A percentile compares a stretch with the other conserved stretches of the same genome.
Evolutionary conservation across 1,140 invertebrate species (phyloP).

Genomic region (Bursaphelenchus mucronatus): DNA sequence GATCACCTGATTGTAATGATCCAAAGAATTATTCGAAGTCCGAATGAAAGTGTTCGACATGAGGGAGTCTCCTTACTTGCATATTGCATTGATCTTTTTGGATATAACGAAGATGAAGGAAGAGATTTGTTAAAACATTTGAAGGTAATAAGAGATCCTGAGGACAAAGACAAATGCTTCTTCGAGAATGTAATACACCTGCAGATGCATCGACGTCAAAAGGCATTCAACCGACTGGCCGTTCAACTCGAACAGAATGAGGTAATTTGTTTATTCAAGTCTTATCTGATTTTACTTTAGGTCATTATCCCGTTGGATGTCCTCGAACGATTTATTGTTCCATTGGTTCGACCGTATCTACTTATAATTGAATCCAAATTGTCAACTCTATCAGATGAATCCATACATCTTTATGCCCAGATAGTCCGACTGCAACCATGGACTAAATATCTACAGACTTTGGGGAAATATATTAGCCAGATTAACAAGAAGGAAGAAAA

Average conservation of each 20-base stretch:
- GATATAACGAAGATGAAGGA: neutral
- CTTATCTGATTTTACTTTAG: slow-evolving; percentile 26
- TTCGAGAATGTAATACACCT: slow-evolving; percentile 85
- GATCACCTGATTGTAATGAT: slow-evolving; percentile 23
- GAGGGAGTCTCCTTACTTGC: slow-evolving; percentile 4
- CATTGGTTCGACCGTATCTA: slow-evolving; percentile 75
- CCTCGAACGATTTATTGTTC: slow-evolving; percentile 76
- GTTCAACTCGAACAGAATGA: slow-evolving; percentile 27
- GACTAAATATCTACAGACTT: slow-evolving; percentile 55
- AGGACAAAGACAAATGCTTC: slow-evolving; percentile 81
- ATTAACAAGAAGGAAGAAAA: slow-evolving; percentile 66
- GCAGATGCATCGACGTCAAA: slow-evolving; percentile 61
- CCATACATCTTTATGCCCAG: slow-evolving; percentile 61
- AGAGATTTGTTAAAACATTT: slow-evolving; percentile 63
- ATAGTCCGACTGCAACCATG: slow-evolving; percentile 40
- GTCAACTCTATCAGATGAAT: slow-evolving; percentile 76
- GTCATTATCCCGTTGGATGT: slow-evolving; percentile 39
- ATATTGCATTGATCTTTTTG: slow-evolving; percentile 15
- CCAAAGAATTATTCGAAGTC: slow-evolving; percentile 20
- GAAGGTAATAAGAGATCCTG: slow-evolving; percentile 65
- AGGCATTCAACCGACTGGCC: slow-evolving; percentile 39
- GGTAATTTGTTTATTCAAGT: slow-evolving; percentile 24
- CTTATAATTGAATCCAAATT: slow-evolving; percentile 74
- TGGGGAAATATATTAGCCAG: slow-evolving; percentile 64
- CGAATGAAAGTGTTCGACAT: slow-evolving; percentile 29